A percentile compares a stretch with the other conserved stretches of the same genome.
phyloP scores from a whole-genome alignment of 1,140 invertebrate species.

The Zaprionus africanus region DNA sequence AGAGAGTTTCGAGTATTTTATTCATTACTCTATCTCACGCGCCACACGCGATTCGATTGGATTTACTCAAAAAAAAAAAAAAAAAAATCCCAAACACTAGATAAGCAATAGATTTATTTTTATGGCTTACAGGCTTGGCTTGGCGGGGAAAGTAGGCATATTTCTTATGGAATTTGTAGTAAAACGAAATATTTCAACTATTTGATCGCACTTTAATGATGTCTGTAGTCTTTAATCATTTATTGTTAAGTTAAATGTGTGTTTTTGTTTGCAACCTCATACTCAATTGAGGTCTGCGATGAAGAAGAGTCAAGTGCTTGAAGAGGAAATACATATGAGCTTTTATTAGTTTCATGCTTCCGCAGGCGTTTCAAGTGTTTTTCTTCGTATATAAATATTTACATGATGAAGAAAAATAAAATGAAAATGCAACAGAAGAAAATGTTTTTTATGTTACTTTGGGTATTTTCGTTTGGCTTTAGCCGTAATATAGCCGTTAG shows the following conservation, averaged over 20 bases:
- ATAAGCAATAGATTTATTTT: conserved; percentile 17
- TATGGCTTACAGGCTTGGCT: background rate
- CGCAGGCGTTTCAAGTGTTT: conserved; percentile 30
- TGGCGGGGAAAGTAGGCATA: conserved; percentile 17
- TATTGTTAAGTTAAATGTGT: background rate
- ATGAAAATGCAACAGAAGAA: conserved; percentile 37
- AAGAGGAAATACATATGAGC: conserved; percentile 43
- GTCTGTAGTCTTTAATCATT: conserved; percentile 4
- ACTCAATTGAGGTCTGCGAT: conserved; percentile 22
- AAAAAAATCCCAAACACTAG: conserved; percentile 17
- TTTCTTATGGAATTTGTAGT: conserved; percentile 4
- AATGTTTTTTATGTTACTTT: conserved; percentile 20
- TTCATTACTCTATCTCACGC: conserved; percentile 58
- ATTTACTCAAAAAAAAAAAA: conserved; percentile 20
- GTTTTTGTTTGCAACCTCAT: conserved; percentile 17
- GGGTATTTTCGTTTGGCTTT: conserved; percentile 22
- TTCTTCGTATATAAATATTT: conserved; percentile 28
- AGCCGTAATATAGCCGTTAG: conserved; percentile 43
- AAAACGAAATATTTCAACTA: conserved; percentile 11
- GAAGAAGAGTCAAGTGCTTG: conserved; percentile 40
- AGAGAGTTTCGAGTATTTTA: conserved; percentile 64
- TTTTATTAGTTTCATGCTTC: conserved; percentile 40
- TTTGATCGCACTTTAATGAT: conserved; percentile 27
- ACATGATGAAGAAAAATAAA: conserved; percentile 26
- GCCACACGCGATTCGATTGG: conserved; percentile 61